These are phyloP conservation scores for Drosophila novamexicana DNA, from an alignment of 1,140 invertebrate genomes.

Conservation along the genomic window DNA sequence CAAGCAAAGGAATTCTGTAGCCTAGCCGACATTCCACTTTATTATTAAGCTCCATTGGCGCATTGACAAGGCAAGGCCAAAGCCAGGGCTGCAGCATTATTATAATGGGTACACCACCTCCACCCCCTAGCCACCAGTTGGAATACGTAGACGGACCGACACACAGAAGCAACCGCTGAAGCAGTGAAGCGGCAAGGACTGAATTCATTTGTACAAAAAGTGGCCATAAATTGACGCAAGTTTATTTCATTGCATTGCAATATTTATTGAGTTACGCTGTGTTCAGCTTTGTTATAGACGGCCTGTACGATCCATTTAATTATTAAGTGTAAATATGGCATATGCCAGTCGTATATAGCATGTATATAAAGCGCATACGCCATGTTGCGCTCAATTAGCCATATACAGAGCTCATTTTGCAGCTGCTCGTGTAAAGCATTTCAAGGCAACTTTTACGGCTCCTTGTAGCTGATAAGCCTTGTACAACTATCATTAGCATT, in stretches of 20 bases:
- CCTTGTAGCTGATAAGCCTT: constrained; percentile 23
- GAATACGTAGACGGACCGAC: constrained; percentile 5
- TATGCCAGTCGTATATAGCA: neutral
- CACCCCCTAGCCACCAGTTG: neutral
- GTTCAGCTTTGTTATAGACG: neutral
- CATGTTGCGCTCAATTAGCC: constrained; percentile 31
- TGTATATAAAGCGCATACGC: constrained; percentile 10
- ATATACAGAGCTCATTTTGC: constrained; percentile 8
- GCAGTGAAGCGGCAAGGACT: constrained; percentile 16
- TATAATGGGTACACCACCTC: neutral
- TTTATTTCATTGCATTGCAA: constrained; percentile 30
- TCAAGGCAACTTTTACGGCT: constrained; percentile 10
- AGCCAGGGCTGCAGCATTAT: constrained; percentile 23
- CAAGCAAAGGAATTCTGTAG: constrained; percentile 52
- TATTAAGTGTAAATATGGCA: constrained; percentile 11
- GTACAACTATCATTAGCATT: constrained; percentile 40
- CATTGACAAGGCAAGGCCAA: constrained; percentile 39
- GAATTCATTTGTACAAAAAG: constrained; percentile 16
- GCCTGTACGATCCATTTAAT: constrained; percentile 14
- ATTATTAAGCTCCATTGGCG: constrained; percentile 40
- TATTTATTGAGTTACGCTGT: constrained; percentile 29
- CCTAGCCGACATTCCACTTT: constrained; percentile 28
- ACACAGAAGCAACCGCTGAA: neutral
- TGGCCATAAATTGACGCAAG: constrained; percentile 39
- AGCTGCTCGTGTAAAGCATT: neutral